Evolutionary conservation across 1,140 invertebrate genomes (phyloP), one percentile per base, ranked within the genome.

Genomic region (Bombus pyrosoma): DNA sequence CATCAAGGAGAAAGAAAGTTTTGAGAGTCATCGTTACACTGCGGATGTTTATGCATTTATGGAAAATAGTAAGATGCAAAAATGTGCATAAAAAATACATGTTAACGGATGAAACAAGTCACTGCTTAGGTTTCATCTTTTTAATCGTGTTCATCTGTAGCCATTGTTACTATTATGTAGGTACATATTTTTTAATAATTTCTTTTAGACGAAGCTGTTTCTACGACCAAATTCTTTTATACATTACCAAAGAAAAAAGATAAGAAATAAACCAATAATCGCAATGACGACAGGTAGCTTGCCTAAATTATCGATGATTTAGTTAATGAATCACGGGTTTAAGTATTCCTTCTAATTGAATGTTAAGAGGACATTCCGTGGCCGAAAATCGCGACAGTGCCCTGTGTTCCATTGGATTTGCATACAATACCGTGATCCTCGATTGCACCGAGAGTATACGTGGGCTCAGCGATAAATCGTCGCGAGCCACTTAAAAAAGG

Each of bases 401-500:
- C 8, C 39, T 18, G 9, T n/a, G 43, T 66, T 81, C 76, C 69
- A 78, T 71, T 43, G 32, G 18, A 89, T 89, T 86, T 89, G 77
- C 88, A 89, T 89, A 89, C 87, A 89, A 89, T 89, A 53, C 75
- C 12, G 66, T 41, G 57, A 76, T 74, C 57, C 41, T 68, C 64
- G 81, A 79, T 83, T 68, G 66, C 86, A 88, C 86, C 82, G 71
- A 78, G 15, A 41, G 37, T 41, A 86, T 34, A 85, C 68, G 74
- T 64, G 85, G 81, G 71, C 41, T 53, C 43, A 66, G 64, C 83
- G 64, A 90, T 87, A 89, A 90, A 89, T 91, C 83, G 59, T 75
- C 83, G 85, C 68, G 79, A 53, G 69, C 47, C 72, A 87, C 66
- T 89, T 90, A 85, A 90, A 88, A 86, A 86, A 57, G 78, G 47